A percentile compares a stretch with the other conserved stretches of the same genome.
phyloP scores from a whole-genome alignment of 2,113 vertebrate genomes.

The Channa maculata region DNA sequence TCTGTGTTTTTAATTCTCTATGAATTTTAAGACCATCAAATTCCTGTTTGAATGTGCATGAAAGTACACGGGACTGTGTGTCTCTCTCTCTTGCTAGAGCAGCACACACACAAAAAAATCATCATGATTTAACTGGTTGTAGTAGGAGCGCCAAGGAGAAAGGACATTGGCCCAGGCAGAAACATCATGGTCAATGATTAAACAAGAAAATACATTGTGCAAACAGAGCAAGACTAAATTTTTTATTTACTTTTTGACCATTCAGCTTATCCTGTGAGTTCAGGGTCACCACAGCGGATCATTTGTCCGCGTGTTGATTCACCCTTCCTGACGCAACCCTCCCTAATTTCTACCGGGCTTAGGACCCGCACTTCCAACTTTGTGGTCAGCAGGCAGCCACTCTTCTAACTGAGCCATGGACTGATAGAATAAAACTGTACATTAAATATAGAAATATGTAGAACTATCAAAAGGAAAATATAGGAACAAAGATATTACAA shows the following conservation, averaged over 20 bases:
- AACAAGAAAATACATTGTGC: background rate
- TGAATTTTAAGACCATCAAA: constrained; percentile 10
- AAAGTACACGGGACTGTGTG: background rate
- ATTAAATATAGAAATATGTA: too few species aligned
- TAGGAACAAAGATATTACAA: background rate
- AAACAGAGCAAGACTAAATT: too few species aligned
- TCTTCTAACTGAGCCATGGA: too few species aligned
- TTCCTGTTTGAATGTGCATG: constrained; percentile 13
- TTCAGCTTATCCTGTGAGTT: too few species aligned
- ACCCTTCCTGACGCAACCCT: too few species aligned
- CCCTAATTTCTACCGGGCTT: too few species aligned
- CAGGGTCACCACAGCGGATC: too few species aligned
- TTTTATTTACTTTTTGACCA: too few species aligned
- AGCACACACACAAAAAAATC: constrained; percentile 10
- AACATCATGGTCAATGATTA: background rate
- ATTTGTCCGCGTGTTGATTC: too few species aligned
- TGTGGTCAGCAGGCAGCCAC: too few species aligned
- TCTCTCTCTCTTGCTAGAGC: background rate
- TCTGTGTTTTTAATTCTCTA: background rate
- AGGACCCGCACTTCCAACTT: too few species aligned
- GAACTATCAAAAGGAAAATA: background rate
- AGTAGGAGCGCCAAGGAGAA: constrained; percentile 5
- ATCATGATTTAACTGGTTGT: constrained; percentile 11
- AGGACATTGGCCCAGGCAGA: constrained; percentile 9
- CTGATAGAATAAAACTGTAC: background rate